phyloP scores from a whole-genome alignment of 2,888 invertebrate species.

The Strigamia transsilvanica region DNA sequence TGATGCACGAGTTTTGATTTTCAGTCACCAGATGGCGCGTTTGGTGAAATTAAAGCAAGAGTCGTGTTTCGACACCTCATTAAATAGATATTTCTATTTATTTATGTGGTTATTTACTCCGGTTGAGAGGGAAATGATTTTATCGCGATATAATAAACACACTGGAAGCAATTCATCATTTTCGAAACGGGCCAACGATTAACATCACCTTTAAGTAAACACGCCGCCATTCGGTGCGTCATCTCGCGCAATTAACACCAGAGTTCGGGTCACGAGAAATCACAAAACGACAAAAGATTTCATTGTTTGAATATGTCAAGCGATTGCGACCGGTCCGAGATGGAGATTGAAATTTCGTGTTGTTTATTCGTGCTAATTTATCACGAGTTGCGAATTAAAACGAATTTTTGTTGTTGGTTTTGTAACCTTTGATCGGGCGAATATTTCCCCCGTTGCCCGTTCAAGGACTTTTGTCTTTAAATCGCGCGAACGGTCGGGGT shows the following conservation, averaged over 20 bases:
- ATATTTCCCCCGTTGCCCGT: neutral
- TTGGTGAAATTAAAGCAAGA: neutral
- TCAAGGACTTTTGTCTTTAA: constrained; percentile 36
- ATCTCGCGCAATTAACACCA: too few relatives aligned
- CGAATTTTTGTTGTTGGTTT: neutral
- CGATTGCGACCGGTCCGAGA: too few relatives aligned
- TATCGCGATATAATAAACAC: neutral
- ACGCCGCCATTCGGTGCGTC: neutral
- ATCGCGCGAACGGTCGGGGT: constrained; percentile 23
- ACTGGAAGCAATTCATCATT: neutral
- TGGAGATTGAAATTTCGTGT: too few relatives aligned
- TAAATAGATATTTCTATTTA: neutral
- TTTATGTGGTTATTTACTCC: constrained; percentile 1
- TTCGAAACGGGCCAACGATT: neutral
- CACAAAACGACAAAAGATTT: too few relatives aligned
- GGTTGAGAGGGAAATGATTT: constrained; percentile 18
- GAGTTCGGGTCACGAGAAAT: too few relatives aligned
- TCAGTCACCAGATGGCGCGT: neutral
- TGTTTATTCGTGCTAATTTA: too few relatives aligned
- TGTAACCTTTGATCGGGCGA: neutral
- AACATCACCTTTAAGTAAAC: neutral
- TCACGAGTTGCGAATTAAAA: too few relatives aligned
- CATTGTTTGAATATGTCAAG: too few relatives aligned
- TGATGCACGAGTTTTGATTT: neutral
- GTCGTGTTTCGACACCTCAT: neutral